phyloP scores from a whole-genome alignment of 2,113 vertebrate species.

The Zosterops hypoxanthus region DNA sequence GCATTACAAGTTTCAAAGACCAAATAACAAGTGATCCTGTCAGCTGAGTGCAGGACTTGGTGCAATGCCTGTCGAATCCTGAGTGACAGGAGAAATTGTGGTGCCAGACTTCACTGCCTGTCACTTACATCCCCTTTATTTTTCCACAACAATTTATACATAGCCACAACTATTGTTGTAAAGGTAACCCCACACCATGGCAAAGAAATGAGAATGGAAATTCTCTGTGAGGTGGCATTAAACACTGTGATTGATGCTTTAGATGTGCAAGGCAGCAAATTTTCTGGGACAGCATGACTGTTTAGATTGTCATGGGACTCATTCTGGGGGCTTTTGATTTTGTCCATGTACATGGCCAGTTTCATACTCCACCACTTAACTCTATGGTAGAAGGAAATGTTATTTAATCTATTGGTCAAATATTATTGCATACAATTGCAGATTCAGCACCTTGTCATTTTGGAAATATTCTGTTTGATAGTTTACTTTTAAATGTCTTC shows the following conservation, averaged over 20 bases:
- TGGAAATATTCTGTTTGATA: neutral
- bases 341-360: neutral
- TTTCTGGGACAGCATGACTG: neutral
- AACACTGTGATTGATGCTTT: neutral
- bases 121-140: neutral
- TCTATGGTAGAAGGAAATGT: neutral
- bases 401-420: neutral
- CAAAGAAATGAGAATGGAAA: neutral
- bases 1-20: neutral
- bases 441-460: neutral
- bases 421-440: neutral
- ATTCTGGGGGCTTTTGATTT: neutral
- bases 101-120: neutral
- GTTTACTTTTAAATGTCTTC: slow-evolving; percentile 4
- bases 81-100: neutral
- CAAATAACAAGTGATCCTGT: neutral
- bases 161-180: neutral
- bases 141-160: neutral
- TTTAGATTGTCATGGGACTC: neutral
- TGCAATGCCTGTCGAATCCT: neutral
- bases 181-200: neutral
- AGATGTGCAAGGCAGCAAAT: neutral
- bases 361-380: neutral
- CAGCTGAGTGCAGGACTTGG: neutral
- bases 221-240: neutral